Evolutionary conservation across 2,113 vertebrate species (phyloP).

Genomic region (Conger conger): DNA sequence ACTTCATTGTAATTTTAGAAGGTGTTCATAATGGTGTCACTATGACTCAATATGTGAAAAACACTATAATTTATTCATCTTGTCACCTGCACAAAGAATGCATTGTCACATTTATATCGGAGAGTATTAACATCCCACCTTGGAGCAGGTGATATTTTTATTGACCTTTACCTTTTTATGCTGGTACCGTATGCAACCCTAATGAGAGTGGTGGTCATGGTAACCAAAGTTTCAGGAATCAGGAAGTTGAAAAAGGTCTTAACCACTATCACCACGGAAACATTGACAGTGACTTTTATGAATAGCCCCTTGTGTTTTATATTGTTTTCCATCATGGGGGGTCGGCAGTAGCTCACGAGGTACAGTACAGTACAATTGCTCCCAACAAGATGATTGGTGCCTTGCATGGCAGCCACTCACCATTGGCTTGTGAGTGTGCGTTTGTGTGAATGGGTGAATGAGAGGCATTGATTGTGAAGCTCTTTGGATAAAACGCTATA

Average conservation of each 20-base stretch:
- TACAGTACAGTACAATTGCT: too few relatives aligned
- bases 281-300: background rate
- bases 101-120: background rate
- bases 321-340: too few relatives aligned
- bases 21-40: too few relatives aligned
- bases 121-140: background rate
- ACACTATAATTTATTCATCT: background rate
- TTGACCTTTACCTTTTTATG: background rate
- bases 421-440: too few relatives aligned
- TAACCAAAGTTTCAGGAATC: background rate
- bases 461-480: too few relatives aligned
- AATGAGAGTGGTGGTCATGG: background rate
- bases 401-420: too few relatives aligned
- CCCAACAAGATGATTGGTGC: too few relatives aligned
- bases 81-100: background rate
- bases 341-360: too few relatives aligned
- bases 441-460: too few relatives aligned
- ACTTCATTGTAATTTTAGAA: too few relatives aligned
- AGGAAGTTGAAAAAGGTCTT: background rate
- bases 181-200: background rate
- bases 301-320: background rate
- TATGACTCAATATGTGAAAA: too few relatives aligned
- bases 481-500: too few relatives aligned
- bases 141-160: background rate
- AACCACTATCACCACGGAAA: background rate